phyloP scores from a whole-genome alignment of 2,797 vertebrate genomes.

The Sphenodon punctatus region DNA sequence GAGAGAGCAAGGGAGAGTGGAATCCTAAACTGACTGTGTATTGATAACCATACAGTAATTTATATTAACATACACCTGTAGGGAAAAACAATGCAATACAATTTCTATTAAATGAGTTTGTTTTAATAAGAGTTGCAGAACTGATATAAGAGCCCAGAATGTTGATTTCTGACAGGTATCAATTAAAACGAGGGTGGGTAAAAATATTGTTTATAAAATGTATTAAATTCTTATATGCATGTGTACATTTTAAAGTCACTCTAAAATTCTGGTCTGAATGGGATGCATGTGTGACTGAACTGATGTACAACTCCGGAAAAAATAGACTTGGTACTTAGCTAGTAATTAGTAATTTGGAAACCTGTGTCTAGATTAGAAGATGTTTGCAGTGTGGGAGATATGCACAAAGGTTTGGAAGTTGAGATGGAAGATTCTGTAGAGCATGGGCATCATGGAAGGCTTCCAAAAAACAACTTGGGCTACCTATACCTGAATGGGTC shows the following conservation, averaged over 20 bases:
- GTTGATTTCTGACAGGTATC: neutral
- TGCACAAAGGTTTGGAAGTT: neutral
- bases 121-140: neutral
- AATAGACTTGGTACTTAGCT: too few relatives aligned
- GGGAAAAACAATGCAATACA: neutral
- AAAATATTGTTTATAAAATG: neutral
- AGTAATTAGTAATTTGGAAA: neutral
- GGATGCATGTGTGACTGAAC: neutral
- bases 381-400: neutral
- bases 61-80: too few relatives aligned
- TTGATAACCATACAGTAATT: neutral
- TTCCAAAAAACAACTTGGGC: slow-evolving; percentile 36
- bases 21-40: neutral
- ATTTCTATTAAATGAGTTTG: neutral
- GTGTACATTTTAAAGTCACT: neutral
- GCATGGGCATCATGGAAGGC: neutral
- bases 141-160: neutral
- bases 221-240: neutral
- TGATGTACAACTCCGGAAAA: too few relatives aligned
- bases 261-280: neutral
- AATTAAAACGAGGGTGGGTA: neutral
- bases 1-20: neutral
- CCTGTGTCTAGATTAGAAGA: neutral
- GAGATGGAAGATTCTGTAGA: neutral
- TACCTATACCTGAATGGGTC: neutral